Percentiles rank a stretch among this genome's conserved stretches.
These are phyloP conservation scores for Drosophila macrospina DNA, from an alignment of 2,888 invertebrate genomes.

Conservation along the genomic window DNA sequence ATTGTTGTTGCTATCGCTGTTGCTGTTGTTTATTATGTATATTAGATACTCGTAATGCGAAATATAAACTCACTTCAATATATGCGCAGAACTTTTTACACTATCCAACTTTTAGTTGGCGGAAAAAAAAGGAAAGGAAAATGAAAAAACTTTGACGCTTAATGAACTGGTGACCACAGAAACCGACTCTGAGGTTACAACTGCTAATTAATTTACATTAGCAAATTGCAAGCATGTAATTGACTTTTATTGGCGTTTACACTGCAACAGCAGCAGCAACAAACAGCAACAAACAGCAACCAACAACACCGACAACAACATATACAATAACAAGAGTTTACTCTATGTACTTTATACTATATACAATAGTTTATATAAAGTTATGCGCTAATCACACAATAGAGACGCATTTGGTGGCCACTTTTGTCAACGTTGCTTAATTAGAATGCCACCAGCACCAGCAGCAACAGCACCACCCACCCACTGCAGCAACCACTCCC, in stretches of 20 bases:
- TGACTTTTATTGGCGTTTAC: slow-evolving; percentile 62
- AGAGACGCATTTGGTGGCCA: slow-evolving; percentile 51
- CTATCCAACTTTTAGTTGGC: slow-evolving; percentile 21
- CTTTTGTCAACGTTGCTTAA: slow-evolving; percentile 56
- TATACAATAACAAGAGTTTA: slow-evolving; percentile 13
- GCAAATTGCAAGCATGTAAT: slow-evolving; percentile 67
- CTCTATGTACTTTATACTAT: slow-evolving; percentile 27
- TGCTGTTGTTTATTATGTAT: slow-evolving; percentile 3
- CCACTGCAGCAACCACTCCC: not conserved
- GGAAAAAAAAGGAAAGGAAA: slow-evolving; percentile 6
- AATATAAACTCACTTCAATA: slow-evolving; percentile 50
- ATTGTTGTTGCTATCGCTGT: slow-evolving; percentile 33
- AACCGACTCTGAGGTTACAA: slow-evolving; percentile 51
- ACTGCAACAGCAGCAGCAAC: slow-evolving; percentile 28
- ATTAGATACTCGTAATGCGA: slow-evolving; percentile 9
- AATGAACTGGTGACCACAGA: slow-evolving; percentile 68
- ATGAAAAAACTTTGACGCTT: slow-evolving; percentile 44
- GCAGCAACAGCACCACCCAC: not conserved
- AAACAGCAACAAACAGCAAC: slow-evolving; percentile 19
- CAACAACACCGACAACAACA: slow-evolving; percentile 16
- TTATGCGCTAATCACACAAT: slow-evolving; percentile 63
- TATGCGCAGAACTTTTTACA: slow-evolving; percentile 47
- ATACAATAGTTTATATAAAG: slow-evolving; percentile 33
- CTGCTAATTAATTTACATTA: slow-evolving; percentile 74
- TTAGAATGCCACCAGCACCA: slow-evolving; percentile 36